A percentile compares a stretch with the other conserved stretches of the same genome.
These are phyloP conservation scores for Lathronympha strigana DNA, from an alignment of 2,888 invertebrate genomes.

Conservation along the genomic window DNA sequence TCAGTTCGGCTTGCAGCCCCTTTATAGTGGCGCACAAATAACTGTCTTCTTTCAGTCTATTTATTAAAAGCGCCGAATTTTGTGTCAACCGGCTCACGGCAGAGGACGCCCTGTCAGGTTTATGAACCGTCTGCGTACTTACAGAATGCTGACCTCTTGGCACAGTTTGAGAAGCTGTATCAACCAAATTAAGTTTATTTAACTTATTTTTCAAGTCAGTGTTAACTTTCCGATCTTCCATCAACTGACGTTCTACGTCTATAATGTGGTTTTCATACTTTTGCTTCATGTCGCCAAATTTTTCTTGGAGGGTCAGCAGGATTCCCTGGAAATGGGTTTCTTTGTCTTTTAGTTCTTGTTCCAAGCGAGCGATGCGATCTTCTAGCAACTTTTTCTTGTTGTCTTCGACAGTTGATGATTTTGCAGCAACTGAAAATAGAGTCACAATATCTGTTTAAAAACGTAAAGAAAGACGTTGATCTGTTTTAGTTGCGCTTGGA, in stretches of 20 bases:
- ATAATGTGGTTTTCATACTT: constrained; percentile 91
- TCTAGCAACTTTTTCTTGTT: constrained; percentile 87
- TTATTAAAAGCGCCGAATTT: constrained; percentile 78
- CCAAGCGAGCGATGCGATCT: constrained; percentile 88
- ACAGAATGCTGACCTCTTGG: constrained; percentile 59
- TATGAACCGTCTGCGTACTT: constrained; percentile 69
- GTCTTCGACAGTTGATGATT: constrained; percentile 80
- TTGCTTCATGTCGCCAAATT: constrained; percentile 90
- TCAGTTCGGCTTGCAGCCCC: constrained; percentile 89
- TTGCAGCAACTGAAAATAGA: constrained; percentile 80
- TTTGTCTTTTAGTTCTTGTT: constrained; percentile 88
- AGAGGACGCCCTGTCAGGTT: constrained; percentile 70
- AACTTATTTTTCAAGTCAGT: constrained; percentile 83
- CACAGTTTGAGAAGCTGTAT: constrained; percentile 79
- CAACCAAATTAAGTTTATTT: constrained; percentile 64
- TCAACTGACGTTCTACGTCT: constrained; percentile 87
- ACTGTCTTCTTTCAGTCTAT: constrained; percentile 87
- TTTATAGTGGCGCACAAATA: constrained; percentile 92
- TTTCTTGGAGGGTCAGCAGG: constrained; percentile 88
- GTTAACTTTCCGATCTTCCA: constrained; percentile 75
- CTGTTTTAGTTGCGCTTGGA: too few relatives aligned
- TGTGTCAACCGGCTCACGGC: constrained; percentile 82
- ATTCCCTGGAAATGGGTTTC: constrained; percentile 89
- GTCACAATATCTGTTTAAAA: neutral
- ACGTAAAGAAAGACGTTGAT: too few relatives aligned